Base-by-base conservation (phyloP, 2,113 vertebrate species). In the Mystacornis crossleyi region DNA sequence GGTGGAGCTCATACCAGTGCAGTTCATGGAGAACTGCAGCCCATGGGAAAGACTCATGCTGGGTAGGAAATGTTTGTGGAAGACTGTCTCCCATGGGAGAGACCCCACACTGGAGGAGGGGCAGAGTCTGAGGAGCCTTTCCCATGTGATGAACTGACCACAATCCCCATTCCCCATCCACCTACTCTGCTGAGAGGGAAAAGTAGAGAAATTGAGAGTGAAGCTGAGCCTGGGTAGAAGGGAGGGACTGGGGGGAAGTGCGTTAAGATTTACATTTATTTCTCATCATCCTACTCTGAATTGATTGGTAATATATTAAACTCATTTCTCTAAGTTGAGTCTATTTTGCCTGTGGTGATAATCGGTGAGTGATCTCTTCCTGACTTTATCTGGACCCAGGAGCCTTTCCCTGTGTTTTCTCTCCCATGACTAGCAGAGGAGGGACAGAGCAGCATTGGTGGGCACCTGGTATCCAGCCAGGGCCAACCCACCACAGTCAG, bases 1-100 rank as follows among this genome's bases (percentile, higher is more conserved):
- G 33, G 14, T 43, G 9, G 28, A 18, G 3, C 19, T 31, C 1
- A 2, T 0, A 1, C 28, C 47, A 64, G 2, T 33, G 4, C 31
- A 72, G 31, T 36, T 57, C 1, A 7, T 34, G 50, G 25, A 55
- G 18, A 48, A 21, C 50, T 48, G 50, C 34, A 64, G 25, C 17
- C 50, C 5, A 7, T 15, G 5, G 40, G 10, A 47, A 64, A 20
- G 10, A 31, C 13, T 43, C 9, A 11, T 33, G 5, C 18, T 51
- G 18, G 16, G 31, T 7, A 28, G 33, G 18, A 64, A 36, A 36
- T 42, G 9, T 73, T 24, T 24, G 10, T 65, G 43, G 58, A 43
- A 42, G 26, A 21, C 34, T 33, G 14, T 23, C 7, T 61, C 28
- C 15, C 4, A 0, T 38, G 73, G 55, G 18, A 57, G 17, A 34